Conservation (phyloP, 2,888 invertebrate species). For the Malacosoma neustria region DNA sequence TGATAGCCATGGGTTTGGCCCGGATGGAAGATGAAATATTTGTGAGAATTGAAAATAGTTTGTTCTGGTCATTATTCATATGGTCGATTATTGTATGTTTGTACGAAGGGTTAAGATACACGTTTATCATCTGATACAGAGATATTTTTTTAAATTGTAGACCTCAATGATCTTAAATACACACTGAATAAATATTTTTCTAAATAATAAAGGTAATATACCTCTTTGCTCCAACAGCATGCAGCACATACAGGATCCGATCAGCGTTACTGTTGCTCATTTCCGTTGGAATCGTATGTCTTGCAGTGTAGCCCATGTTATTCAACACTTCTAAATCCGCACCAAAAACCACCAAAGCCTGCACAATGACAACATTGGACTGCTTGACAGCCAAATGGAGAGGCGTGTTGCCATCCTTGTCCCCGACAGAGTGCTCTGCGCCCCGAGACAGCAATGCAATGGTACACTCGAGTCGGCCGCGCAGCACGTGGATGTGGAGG, state of each 20-base stretch:
- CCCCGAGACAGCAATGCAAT: constrained; percentile 85
- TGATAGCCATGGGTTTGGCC: too few species aligned
- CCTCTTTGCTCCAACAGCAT: constrained; percentile 90
- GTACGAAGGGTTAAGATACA: too few species aligned
- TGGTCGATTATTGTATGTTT: too few species aligned
- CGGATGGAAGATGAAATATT: too few species aligned
- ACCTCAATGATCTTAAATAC: too few species aligned
- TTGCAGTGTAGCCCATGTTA: constrained; percentile 79
- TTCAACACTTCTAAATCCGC: constrained; percentile 86
- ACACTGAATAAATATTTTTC: too few species aligned
- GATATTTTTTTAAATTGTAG: too few species aligned
- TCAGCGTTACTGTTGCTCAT: constrained; percentile 70
- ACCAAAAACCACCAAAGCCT: constrained; percentile 90
- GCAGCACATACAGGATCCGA: constrained; percentile 85
- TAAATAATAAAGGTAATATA: too few species aligned
- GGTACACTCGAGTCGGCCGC: constrained; percentile 87
- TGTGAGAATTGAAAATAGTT: too few species aligned
- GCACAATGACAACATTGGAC: constrained; percentile 78
- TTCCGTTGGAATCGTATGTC: constrained; percentile 81
- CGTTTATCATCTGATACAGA: too few species aligned
- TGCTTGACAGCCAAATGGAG: constrained; percentile 88
- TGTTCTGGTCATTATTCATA: too few species aligned
- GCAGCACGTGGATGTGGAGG: constrained; percentile 86
- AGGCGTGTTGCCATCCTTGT: constrained; percentile 89
- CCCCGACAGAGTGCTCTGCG: constrained; percentile 77